Evolutionary conservation across 2,797 vertebrate genomes (phyloP).

Genomic region (Danionella dracula): DNA sequence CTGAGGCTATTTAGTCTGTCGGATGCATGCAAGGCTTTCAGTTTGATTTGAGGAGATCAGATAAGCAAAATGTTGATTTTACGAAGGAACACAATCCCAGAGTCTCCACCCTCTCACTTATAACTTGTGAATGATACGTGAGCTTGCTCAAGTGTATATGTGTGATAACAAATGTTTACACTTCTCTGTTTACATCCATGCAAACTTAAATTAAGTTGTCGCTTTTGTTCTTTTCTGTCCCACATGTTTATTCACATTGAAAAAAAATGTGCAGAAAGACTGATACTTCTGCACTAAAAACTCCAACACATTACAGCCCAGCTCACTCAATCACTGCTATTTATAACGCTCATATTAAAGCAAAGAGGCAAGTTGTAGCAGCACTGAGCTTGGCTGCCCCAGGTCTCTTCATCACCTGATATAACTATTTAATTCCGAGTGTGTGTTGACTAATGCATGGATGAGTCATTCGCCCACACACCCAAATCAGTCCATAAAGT

Average conservation of each 20-base stretch:
- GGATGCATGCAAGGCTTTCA: background rate
- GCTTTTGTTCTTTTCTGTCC: background rate
- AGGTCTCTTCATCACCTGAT: background rate
- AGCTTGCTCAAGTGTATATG: conserved; percentile 29
- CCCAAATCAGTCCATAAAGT: background rate
- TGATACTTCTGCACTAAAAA: background rate
- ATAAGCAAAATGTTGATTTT: conserved; percentile 29
- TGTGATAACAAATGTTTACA: conserved; percentile 30
- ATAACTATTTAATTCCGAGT: background rate
- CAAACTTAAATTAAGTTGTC: background rate
- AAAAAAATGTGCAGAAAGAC: background rate
- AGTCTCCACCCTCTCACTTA: conserved; percentile 34
- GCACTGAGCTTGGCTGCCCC: background rate
- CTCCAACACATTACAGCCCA: background rate
- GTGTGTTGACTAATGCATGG: conserved; percentile 9
- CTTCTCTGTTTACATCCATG: conserved; percentile 19
- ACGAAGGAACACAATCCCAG: conserved; percentile 22
- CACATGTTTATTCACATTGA: background rate
- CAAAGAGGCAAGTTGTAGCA: conserved; percentile 11
- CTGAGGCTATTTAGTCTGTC: background rate
- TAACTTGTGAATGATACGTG: conserved; percentile 23
- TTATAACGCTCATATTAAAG: background rate
- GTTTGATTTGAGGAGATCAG: conserved; percentile 15
- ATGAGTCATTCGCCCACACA: conserved; percentile 11
- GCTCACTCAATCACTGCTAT: background rate